Conservation (phyloP, 2,113 vertebrate species). For the Myxocyprinus asiaticus region DNA sequence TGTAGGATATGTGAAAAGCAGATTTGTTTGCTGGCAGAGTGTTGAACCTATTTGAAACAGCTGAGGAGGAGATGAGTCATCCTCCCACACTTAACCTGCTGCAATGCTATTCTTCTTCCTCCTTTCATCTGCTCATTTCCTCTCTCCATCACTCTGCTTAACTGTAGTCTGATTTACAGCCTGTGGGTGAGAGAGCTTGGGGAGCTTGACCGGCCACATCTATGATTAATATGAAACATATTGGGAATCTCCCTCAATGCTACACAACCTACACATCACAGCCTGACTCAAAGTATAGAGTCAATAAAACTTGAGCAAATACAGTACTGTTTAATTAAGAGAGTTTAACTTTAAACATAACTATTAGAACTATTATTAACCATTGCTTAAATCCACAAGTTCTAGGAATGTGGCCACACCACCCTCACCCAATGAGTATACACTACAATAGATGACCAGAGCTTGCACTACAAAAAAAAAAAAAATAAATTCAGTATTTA, state of each 20-base stretch:
- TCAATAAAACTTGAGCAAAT: slow-evolving; percentile 19
- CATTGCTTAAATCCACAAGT: too few relatives aligned
- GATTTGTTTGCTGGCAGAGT: slow-evolving; percentile 1
- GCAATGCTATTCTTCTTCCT: slow-evolving; percentile 39
- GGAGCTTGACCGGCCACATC: slow-evolving; percentile 28
- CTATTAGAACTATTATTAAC: too few relatives aligned
- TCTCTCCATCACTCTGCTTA: slow-evolving; percentile 11
- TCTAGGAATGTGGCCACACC: too few relatives aligned
- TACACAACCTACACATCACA: slow-evolving; percentile 12
- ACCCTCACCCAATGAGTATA: too few relatives aligned
- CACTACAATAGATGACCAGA: too few relatives aligned
- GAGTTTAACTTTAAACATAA: background rate
- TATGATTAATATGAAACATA: slow-evolving; percentile 38
- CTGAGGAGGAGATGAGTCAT: slow-evolving; percentile 45
- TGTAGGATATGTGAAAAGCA: background rate
- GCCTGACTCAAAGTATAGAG: slow-evolving; percentile 1
- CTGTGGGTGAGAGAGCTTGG: slow-evolving; percentile 27
- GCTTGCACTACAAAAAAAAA: too few relatives aligned
- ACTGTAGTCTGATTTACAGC: slow-evolving; percentile 19
- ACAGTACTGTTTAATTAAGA: background rate
- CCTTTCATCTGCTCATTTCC: slow-evolving; percentile 24
- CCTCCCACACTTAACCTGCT: slow-evolving; percentile 48
- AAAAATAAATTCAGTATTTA: too few relatives aligned
- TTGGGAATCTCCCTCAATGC: slow-evolving; percentile 30
- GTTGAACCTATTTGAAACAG: slow-evolving; percentile 47